Base-by-base conservation (phyloP, 1,140 invertebrate species). In the Neodiprion pinetum region DNA sequence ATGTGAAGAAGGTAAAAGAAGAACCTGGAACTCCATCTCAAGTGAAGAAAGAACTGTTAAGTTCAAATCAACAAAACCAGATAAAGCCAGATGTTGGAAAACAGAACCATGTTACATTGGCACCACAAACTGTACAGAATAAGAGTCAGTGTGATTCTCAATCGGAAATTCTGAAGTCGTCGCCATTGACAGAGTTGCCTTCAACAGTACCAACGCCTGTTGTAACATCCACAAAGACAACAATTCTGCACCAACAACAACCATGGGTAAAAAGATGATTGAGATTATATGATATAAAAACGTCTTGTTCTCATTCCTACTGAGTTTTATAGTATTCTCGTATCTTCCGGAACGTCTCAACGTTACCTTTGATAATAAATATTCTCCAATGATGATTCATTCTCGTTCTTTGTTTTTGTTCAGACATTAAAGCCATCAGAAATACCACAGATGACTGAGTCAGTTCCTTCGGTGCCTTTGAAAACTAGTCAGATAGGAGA, bases 1-100 rank as follows among this genome's bases (percentile, higher is more conserved):
- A 85, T 72, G 40, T 80, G 14, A 89, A 89, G 50, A 87, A 87
- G 78, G 78, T 82, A 28, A 87, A 87, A 76, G 84, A 85, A 65
- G 87, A 85, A 67, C 50, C 73, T 21, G 75, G 74, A 47, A 76
- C 76, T 66, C 73, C 53, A 47, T 11, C 40, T 48, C 48, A 48
- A 61, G 76, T 75, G 23, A 72, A 75, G 48, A 75, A 75, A 17
- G 74, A 75, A 66, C 53, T 17, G 23, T 21, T 8, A 14, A 48
- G n/a, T 17, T 21, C 10, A 23, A 70, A 65, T 7, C 14, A 49
- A 48, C 8, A 28, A 72, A 49, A 28, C 48, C 21, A 67, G 67
- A 40, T 12, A 49, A 77, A 70, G 11, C 67, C 68, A 65, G 65
- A 72, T 61, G 49, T 53, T 48, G 8, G 49, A 17, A 50, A 50